A percentile compares a stretch with the other conserved stretches of the same genome.
Conservation (phyloP, 2,797 vertebrate genomes). For the Perodicticus potto region DNA sequence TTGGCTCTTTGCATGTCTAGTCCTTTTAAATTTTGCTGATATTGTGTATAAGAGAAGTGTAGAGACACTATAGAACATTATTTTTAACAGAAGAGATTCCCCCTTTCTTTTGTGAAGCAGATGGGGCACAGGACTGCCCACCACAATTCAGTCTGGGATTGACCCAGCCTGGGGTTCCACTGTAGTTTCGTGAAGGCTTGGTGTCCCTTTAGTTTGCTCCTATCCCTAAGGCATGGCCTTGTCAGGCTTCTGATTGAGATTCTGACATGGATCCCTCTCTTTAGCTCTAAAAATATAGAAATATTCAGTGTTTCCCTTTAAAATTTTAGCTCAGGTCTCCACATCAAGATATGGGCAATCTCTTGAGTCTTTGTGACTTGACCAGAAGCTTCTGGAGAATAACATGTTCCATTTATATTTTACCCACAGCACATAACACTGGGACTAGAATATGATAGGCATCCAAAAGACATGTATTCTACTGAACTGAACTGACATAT, state of each 20-base stretch:
- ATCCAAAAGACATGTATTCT: background rate
- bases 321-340: background rate
- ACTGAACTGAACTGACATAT: background rate
- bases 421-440: background rate
- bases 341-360: background rate
- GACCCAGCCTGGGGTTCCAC: background rate
- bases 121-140: background rate
- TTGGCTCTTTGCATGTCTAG: background rate
- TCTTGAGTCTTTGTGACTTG: background rate
- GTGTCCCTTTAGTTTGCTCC: background rate
- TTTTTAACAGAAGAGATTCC: background rate
- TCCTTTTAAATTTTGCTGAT: background rate
- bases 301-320: background rate
- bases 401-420: slow-evolving; percentile 18
- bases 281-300: background rate
- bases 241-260: background rate
- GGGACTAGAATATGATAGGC: background rate
- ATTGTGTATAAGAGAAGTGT: background rate
- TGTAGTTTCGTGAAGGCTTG: background rate
- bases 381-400: background rate
- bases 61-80: background rate
- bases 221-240: background rate
- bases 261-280: background rate
- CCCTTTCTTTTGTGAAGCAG: background rate
- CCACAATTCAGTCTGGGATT: background rate